These are phyloP conservation scores for Pocota personata DNA, from an alignment of 2,888 invertebrate genomes.

Conservation along the genomic window DNA sequence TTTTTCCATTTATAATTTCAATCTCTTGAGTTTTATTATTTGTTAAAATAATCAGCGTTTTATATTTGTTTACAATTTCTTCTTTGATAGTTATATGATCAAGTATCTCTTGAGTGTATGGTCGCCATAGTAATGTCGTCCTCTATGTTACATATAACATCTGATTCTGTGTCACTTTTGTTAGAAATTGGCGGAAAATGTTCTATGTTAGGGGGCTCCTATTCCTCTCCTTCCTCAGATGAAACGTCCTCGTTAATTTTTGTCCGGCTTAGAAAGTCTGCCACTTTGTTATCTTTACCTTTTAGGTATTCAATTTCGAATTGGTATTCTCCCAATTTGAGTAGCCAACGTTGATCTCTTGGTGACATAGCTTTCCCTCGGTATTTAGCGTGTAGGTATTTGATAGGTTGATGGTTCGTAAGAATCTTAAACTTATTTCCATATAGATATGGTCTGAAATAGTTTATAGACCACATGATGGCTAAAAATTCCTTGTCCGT, in stretches of 20 bases:
- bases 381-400: no score
- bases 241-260: conserved; percentile 2
- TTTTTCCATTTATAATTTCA: conserved; percentile 46
- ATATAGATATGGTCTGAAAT: not conserved
- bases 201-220: not conserved
- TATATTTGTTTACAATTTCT: not conserved
- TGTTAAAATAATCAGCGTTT: conserved; percentile 15
- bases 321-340: no score
- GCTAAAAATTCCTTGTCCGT: no score
- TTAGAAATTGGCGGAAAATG: not conserved
- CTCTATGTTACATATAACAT: conserved; percentile 16
- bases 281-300: no score
- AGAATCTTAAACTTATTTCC: not conserved
- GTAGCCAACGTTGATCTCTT: not conserved
- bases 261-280: not conserved
- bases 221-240: not conserved
- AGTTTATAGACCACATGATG: not conserved
- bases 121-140: not conserved
- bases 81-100: conserved; percentile 2
- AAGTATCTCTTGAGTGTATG: conserved; percentile 8
- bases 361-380: not conserved
- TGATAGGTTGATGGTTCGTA: no score
- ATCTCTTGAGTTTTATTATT: conserved; percentile 47
- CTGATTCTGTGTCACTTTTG: no score
- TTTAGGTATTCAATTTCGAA: no score